Percentiles rank a stretch among this genome's conserved stretches.
Evolutionary conservation across 2,888 invertebrate genomes (phyloP).

Genomic region (Campopleginae sp.): DNA sequence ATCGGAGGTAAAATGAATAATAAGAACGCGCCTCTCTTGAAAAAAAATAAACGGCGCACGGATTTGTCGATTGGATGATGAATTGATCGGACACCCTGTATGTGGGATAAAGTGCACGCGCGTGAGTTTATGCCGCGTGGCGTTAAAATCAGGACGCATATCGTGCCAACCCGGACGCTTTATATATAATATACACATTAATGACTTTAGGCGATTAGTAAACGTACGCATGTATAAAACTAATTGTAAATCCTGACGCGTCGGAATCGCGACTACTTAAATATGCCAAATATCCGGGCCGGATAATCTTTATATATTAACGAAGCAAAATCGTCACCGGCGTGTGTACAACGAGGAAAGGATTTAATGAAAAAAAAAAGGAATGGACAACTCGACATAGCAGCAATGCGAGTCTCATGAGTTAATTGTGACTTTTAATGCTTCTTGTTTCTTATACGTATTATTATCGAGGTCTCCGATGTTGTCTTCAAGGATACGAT

Average conservation of each 20-base stretch:
- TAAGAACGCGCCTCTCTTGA: not conserved
- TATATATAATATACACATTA: conserved; percentile 50
- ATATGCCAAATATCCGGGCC: conserved; percentile 61
- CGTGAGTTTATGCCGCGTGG: conserved; percentile 57
- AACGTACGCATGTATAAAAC: conserved; percentile 16
- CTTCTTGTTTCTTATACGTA: not conserved
- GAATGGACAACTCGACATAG: not conserved
- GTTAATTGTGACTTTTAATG: conserved; percentile 16
- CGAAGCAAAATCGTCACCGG: conserved; percentile 20
- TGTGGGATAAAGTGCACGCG: conserved; percentile 17
- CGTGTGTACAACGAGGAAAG: conserved; percentile 7
- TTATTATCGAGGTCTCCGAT: conserved; percentile 11
- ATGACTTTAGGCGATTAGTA: conserved; percentile 42
- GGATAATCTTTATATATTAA: conserved; percentile 58
- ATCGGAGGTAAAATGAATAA: not conserved
- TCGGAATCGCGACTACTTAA: conserved; percentile 42
- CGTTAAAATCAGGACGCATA: conserved; percentile 68
- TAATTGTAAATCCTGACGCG: conserved; percentile 53
- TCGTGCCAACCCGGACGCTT: conserved; percentile 65
- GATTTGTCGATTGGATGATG: not conserved
- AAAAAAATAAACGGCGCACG: not conserved
- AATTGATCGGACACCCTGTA: not conserved
- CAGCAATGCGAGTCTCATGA: not conserved
- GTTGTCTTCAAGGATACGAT: conserved; percentile 13
- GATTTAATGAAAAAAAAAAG: not conserved